A percentile compares a stretch with the other conserved stretches of the same genome.
Evolutionary conservation across 2,888 invertebrate species (phyloP).

Genomic region (Tigriopus californicus): DNA sequence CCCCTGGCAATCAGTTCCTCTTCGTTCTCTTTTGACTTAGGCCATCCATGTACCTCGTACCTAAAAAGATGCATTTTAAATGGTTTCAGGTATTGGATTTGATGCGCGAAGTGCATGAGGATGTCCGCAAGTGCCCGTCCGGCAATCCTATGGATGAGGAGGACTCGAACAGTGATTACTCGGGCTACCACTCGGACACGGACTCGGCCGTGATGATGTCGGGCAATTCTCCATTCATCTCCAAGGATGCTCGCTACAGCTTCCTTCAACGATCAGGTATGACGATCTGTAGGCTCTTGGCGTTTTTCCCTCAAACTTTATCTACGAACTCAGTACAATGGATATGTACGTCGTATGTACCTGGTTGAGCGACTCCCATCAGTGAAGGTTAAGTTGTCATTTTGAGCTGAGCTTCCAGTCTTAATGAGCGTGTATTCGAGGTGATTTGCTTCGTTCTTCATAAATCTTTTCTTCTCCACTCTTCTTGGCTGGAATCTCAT

Average conservation of each 20-base stretch:
- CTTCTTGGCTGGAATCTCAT: too few relatives aligned
- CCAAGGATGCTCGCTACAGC: constrained; percentile 31
- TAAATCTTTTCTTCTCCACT: too few relatives aligned
- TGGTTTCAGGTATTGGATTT: constrained; percentile 45
- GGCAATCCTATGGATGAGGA: constrained; percentile 25
- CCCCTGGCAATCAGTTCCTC: not conserved
- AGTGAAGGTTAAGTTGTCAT: too few relatives aligned
- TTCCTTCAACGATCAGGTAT: constrained; percentile 32
- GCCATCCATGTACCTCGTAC: not conserved
- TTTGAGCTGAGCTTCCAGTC: too few relatives aligned
- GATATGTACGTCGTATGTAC: too few relatives aligned
- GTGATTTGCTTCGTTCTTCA: too few relatives aligned
- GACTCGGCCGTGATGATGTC: constrained; percentile 37
- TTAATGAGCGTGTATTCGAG: too few relatives aligned
- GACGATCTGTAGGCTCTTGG: not conserved
- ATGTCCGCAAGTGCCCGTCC: constrained; percentile 16
- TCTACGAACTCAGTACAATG: too few relatives aligned
- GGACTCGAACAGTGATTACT: constrained; percentile 42
- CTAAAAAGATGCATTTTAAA: too few relatives aligned
- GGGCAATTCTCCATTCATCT: constrained; percentile 32
- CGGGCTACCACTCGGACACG: constrained; percentile 63
- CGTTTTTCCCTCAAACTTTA: not conserved
- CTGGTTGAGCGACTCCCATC: too few relatives aligned
- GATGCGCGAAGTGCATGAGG: constrained; percentile 39
- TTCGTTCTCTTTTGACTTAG: not conserved